Evolutionary conservation across 2,113 vertebrate genomes (phyloP), one percentile per base, ranked within the genome.

Genomic region (Macquaria ambigua): DNA sequence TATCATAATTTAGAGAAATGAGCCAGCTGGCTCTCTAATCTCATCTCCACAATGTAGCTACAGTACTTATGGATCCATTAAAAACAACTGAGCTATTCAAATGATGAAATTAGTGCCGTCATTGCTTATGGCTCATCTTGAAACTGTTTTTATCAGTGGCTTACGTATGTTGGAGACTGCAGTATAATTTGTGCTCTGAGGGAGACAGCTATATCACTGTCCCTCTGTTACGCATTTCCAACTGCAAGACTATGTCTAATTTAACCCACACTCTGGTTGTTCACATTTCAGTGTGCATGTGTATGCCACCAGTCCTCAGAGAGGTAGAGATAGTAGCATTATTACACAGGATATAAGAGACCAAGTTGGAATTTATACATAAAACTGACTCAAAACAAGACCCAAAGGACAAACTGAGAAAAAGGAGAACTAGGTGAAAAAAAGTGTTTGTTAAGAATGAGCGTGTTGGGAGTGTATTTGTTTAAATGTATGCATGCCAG

Each of bases 21-120:
- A 81, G 69, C 10, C 62, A 79, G 20, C 15, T 14, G 43, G 7
- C n/a, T 52, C 20, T 71, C 10, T 79, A 76, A 69, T 78, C 50
- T 53, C 63, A 70, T 80, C 69, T 37, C 9, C 41, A 69, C 48
- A 72, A 39, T 69, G 68, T 48, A 37, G 66, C 52, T 71, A 37
- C 11, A 83, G 50, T 25, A 25, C 41, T 74, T 52, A 85, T 43
- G 52, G 23, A 52, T 34, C 20, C 61, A 74, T 81, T 83, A 63
- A 82, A 81, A 89, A 77, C 15, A 76, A 55, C 41, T 16, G 16
- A 31, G 37, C 41, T 76, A 75, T 41, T 84, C 11, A 83, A 59
- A 73, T 73, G 48, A 77, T 76, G 18, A 74, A 73, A 82, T 70
- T 10, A 5, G 12, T 3, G 37, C 16, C 3, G 52, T 20, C 37